Evolutionary conservation across 2,113 vertebrate species (phyloP), one percentile per base, ranked within the genome.

Genomic region (Cygnus buccinator): DNA sequence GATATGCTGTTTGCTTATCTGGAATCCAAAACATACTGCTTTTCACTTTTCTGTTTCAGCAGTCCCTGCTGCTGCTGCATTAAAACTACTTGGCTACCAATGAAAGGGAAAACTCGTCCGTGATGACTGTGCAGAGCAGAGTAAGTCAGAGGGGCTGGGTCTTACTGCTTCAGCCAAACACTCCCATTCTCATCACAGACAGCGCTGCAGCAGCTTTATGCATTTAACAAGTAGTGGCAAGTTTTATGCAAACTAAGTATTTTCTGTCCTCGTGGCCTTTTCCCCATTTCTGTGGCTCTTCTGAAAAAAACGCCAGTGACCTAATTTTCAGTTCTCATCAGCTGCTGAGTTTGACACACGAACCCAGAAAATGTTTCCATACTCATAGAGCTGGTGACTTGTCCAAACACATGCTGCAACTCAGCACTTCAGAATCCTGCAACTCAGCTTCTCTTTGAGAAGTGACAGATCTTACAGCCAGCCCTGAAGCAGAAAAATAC

Each of bases 321-420:
- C 14, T 11, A 17, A 23, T 75, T 44, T 68, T 35, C 39, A 26
- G 9, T 63, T 41, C 71, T 50, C 23, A 63, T 65, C 75, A 80
- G 28, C 37, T 63, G 50, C 0, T 0, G 58, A 37, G 19, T 52
- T 94, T 78, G 74, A 66, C 13, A 10, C 5, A 5, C 0, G 3
- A 92, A n/a, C 33, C 31, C 73, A 61, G 63, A 77, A 65, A 10
- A 23, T 0, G 5, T 81, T 90, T 26, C 11, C 18, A 16, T 74
- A n/a, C 61, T 73, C 1, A 0, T 0, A 41, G 54, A 63, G 48
- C 63, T 44, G 2, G 0, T 11, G 50, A 50, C 50, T 70, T 57
- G 33, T 71, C 70, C 61, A 52, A 65, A 84, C 28, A 55, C 18
- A 5, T 1, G 28, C 73, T 65, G 31, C 54, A 87, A 48, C 66